Base-by-base conservation (phyloP, 2,797 vertebrate genomes). In the Podarcis lilfordi region DNA sequence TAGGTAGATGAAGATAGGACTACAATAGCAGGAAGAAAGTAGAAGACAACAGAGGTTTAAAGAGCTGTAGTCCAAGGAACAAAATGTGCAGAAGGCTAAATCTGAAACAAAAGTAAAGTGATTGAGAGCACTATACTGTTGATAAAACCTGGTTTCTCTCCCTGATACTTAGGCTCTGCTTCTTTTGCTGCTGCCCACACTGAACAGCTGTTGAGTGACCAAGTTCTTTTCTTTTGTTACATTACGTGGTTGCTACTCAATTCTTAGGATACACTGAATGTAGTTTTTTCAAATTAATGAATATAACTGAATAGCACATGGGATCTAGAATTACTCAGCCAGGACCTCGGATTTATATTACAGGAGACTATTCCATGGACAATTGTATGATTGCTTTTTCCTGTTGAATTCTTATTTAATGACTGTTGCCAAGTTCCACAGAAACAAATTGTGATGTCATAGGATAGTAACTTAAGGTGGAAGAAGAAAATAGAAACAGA, bases 361-460 rank as follows among this genome's bases (percentile, higher is more conserved):
- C 17, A 79, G 85, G 82, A 1, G 3, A 66, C 27, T 19, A 35
- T 50, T 50, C 50, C 50, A 55, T 55, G 50, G 50, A 55, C 50
- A 55, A 55, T 13, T 55, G 35, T 64, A 29, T 87, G 59, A 89
- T 95, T 95, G 89, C 66, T 29, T 81, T 59, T 91, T 90, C 89
- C 43, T 88, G 8, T 61, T 72, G 29, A 4, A 68, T 94, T 93
- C 88, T 50, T 86, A 81, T 93, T 94, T 94, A 91, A 89, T 94
- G 94, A 89, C 76, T 91, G 40, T 37, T n/a, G 74, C 91, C 89
- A 91, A 93, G 94, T 92, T 94, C 90, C 15, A 10, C 90, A 93
- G 92, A 92, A 95, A 91, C 91, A 85, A 79, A 15, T 5, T 88
- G 82, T 93, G 91, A 94, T 94, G 93, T 95, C 92, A 94, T 35